These are phyloP conservation scores for Subanguina moxae DNA, from an alignment of 1,140 invertebrate species.

Conservation along the genomic window DNA sequence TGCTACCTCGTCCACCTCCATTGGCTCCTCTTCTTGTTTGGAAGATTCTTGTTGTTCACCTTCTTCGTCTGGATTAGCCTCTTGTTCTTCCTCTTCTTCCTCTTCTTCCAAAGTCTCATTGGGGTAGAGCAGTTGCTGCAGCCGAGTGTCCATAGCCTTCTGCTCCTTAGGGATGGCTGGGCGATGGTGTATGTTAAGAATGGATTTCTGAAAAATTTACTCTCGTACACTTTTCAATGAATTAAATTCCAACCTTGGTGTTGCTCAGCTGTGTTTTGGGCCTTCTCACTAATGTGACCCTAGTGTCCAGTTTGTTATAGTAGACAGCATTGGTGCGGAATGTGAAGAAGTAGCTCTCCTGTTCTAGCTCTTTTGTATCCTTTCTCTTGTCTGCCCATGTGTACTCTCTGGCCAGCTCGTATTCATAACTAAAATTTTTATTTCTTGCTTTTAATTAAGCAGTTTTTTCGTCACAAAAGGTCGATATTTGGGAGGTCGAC, in stretches of 20 bases:
- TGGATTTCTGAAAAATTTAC: slow-evolving; percentile 24
- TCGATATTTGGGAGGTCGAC: too few relatives aligned
- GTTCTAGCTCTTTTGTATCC: slow-evolving; percentile 88
- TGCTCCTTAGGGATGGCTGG: slow-evolving; percentile 18
- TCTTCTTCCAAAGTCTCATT: slow-evolving; percentile 10
- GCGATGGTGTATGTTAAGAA: slow-evolving; percentile 23
- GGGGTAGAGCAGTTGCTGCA: slow-evolving; percentile 1
- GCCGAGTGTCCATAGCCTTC: slow-evolving; percentile 11
- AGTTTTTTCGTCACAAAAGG: too few relatives aligned
- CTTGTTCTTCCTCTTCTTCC: slow-evolving; percentile 19
- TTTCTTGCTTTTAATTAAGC: neutral
- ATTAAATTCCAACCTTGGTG: slow-evolving; percentile 15
- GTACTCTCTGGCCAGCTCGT: slow-evolving; percentile 88
- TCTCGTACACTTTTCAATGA: neutral
- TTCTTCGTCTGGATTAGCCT: slow-evolving; percentile 6
- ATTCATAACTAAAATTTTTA: slow-evolving; percentile 70
- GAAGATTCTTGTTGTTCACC: slow-evolving; percentile 13
- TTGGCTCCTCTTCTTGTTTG: slow-evolving; percentile 2
- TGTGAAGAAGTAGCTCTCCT: slow-evolving; percentile 93
- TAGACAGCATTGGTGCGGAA: slow-evolving; percentile 77
- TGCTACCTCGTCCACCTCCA: neutral
- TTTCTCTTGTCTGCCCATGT: slow-evolving; percentile 98
- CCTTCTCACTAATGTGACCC: slow-evolving; percentile 49
- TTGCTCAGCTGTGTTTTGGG: neutral
- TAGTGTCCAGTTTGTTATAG: slow-evolving; percentile 94